phyloP scores from a whole-genome alignment of 1,140 invertebrate genomes.

The Pectinophora gossypiella region DNA sequence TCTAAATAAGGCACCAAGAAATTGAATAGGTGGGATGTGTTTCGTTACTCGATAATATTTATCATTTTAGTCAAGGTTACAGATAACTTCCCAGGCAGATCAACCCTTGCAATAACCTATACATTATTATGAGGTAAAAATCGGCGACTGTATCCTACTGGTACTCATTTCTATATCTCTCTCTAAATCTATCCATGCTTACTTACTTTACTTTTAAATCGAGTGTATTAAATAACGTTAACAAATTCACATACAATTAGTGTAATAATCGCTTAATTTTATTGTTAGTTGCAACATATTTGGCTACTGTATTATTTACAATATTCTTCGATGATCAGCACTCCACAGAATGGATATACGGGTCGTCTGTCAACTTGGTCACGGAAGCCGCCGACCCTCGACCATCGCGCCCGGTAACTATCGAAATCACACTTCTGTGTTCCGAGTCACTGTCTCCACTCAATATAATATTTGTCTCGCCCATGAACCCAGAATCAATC shows the following conservation, averaged over 20 bases:
- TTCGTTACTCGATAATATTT: too few relatives aligned
- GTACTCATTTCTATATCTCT: constrained; percentile 3
- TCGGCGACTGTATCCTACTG: constrained; percentile 32
- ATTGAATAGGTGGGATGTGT: neutral
- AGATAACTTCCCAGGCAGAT: too few relatives aligned
- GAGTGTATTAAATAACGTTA: too few relatives aligned
- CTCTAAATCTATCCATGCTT: too few relatives aligned
- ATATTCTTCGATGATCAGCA: constrained; percentile 27
- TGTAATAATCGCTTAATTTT: neutral
- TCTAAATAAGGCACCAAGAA: neutral
- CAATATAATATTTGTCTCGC: constrained; percentile 62
- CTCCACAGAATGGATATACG: constrained; percentile 57
- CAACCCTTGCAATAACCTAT: constrained; percentile 7
- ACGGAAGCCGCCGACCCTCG: constrained; percentile 47
- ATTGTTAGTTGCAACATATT: neutral
- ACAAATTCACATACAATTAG: too few relatives aligned
- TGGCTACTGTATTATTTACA: neutral
- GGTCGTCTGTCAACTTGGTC: constrained; percentile 48
- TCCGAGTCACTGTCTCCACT: constrained; percentile 69
- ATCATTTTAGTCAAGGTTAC: too few relatives aligned
- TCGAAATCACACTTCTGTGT: constrained; percentile 67
- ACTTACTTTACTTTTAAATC: too few relatives aligned
- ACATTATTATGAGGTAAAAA: constrained; percentile 44
- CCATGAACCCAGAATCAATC: constrained; percentile 61
- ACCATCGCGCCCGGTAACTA: constrained; percentile 53